Percentiles rank a stretch among this genome's conserved stretches.
Conservation (phyloP, 2,888 invertebrate genomes). For the Drosophila monieri region DNA sequence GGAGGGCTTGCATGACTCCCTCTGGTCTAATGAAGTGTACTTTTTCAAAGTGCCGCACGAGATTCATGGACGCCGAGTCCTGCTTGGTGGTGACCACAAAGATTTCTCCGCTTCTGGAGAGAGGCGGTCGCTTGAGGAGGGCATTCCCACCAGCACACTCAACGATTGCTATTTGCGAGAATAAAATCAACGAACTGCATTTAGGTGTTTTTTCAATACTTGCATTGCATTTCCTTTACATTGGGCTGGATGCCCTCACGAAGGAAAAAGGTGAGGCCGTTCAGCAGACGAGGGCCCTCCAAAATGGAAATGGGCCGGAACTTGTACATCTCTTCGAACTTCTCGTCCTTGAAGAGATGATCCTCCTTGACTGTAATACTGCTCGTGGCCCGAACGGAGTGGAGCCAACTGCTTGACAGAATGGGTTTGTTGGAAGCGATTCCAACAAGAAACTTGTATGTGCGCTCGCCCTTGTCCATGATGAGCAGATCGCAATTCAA, state of each 20-base stretch:
- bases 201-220: neutral
- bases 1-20: slow-evolving; percentile 59
- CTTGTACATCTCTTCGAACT: slow-evolving; percentile 36
- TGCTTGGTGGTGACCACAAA: slow-evolving; percentile 48
- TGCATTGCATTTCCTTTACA: slow-evolving; percentile 54
- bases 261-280: slow-evolving; percentile 48
- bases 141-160: slow-evolving; percentile 57
- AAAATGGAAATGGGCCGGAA: slow-evolving; percentile 53
- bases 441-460: slow-evolving; percentile 58
- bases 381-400: slow-evolving; percentile 30
- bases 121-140: slow-evolving; percentile 19
- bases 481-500: slow-evolving; percentile 52
- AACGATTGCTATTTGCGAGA: slow-evolving; percentile 41
- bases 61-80: slow-evolving; percentile 11
- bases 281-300: slow-evolving; percentile 27
- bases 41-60: slow-evolving; percentile 27
- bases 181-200: neutral
- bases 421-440: slow-evolving; percentile 58
- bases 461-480: slow-evolving; percentile 71
- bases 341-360: slow-evolving; percentile 56
- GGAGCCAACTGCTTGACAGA: slow-evolving; percentile 47
- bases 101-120: slow-evolving; percentile 13
- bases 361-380: slow-evolving; percentile 32
- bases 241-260: slow-evolving; percentile 46
- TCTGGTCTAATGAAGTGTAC: slow-evolving; percentile 53